These are phyloP conservation scores for Stichopus chloronotus DNA, from an alignment of 35 echinoderm and acorn worm species.

Conservation along the genomic window DNA sequence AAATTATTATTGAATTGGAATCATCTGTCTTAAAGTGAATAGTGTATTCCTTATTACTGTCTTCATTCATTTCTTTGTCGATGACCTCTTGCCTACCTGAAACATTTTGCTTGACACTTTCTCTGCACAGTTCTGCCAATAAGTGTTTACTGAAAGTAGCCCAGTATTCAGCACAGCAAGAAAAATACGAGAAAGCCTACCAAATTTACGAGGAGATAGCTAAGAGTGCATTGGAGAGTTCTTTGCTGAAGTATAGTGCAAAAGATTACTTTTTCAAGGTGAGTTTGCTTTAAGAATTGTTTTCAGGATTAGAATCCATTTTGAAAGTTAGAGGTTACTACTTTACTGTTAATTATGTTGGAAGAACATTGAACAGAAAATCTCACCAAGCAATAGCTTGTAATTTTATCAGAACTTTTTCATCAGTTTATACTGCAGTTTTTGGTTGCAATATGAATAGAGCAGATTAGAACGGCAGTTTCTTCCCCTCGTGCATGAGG, in stretches of 20 bases:
- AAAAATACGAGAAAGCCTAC: conserved; percentile 83
- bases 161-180: conserved; percentile 85
- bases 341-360: not conserved
- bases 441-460: too few relatives aligned
- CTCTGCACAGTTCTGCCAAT: conserved; percentile 83
- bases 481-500: too few relatives aligned
- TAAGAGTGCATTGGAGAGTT: conserved; percentile 70
- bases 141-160: conserved; percentile 99
- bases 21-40: too few relatives aligned
- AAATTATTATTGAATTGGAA: too few relatives aligned
- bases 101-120: not conserved
- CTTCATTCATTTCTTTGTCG: too few relatives aligned
- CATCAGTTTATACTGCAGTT: too few relatives aligned
- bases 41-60: too few relatives aligned
- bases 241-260: conserved; percentile 92
- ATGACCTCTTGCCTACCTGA: too few relatives aligned
- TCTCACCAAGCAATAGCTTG: not conserved
- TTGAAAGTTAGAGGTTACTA: not conserved
- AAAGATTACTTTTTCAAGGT: conserved; percentile 99
- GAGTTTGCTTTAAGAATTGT: not conserved
- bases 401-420: too few relatives aligned
- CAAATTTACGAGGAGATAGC: conserved; percentile 91
- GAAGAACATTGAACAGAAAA: not conserved
- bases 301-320: not conserved
- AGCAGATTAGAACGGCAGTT: too few relatives aligned